Evolutionary conservation across 2,113 vertebrate genomes (phyloP).

Genomic region (Zosterops lateralis): DNA sequence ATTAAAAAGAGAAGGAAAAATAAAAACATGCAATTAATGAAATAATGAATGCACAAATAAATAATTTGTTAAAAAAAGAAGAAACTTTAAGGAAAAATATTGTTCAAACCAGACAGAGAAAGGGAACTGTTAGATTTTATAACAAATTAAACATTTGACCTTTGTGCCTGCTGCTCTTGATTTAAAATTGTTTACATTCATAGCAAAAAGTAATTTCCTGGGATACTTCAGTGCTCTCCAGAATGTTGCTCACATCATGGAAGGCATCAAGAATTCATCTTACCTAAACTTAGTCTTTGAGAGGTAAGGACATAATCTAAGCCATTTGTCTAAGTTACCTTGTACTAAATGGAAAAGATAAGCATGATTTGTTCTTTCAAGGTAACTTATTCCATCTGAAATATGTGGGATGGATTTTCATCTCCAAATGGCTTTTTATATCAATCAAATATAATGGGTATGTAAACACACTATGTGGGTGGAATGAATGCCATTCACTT

Average conservation of each 20-base stretch:
- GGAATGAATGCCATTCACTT: background rate
- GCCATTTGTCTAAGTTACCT: background rate
- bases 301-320: background rate
- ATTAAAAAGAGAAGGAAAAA: background rate
- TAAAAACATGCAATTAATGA: accelerated
- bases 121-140: accelerated
- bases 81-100: background rate
- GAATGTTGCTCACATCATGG: background rate
- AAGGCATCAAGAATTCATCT: background rate
- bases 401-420: background rate
- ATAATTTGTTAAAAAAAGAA: background rate
- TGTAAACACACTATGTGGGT: background rate
- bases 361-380: background rate
- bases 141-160: background rate
- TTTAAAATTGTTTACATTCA: background rate
- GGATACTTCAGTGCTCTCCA: background rate
- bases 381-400: background rate
- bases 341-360: background rate
- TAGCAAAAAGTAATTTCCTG: background rate
- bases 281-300: background rate
- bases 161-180: background rate
- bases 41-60: background rate
- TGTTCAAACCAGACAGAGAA: background rate
- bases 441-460: background rate
- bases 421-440: background rate